These are phyloP conservation scores for Halotydeus destructor DNA, from an alignment of 1,140 invertebrate species.

Conservation along the genomic window DNA sequence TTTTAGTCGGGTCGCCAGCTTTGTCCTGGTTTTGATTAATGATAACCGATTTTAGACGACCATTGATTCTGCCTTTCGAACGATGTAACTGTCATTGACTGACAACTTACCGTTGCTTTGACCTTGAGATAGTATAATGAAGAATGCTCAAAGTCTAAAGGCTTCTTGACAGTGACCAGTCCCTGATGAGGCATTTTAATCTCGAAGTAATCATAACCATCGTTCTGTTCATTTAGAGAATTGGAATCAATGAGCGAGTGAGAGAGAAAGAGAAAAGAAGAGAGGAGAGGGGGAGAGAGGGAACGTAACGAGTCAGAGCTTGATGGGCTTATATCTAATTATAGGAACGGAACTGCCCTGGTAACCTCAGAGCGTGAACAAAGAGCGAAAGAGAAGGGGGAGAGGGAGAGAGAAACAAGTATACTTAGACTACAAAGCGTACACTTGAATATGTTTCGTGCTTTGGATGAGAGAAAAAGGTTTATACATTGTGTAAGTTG, in stretches of 20 bases:
- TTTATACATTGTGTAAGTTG: background rate
- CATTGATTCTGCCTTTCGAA: background rate
- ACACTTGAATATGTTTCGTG: background rate
- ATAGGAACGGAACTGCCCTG: too few relatives aligned
- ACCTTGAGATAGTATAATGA: conserved; percentile 14
- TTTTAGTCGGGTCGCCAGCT: conserved; percentile 10
- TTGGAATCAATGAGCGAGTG: too few relatives aligned
- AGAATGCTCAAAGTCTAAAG: conserved; percentile 16
- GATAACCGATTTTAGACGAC: background rate
- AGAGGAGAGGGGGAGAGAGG: too few relatives aligned
- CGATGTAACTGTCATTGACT: background rate
- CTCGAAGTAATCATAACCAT: conserved; percentile 56
- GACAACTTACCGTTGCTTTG: conserved; percentile 13
- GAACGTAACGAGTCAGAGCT: too few relatives aligned
- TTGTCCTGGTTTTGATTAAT: conserved; percentile 12
- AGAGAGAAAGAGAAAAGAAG: too few relatives aligned
- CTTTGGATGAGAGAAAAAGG: too few relatives aligned
- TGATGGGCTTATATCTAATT: too few relatives aligned
- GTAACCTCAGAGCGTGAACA: too few relatives aligned
- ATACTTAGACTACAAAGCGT: conserved; percentile 18
- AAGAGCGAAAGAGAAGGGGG: too few relatives aligned
- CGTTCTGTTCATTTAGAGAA: conserved; percentile 36
- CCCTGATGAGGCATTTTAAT: conserved; percentile 29
- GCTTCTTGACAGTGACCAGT: conserved; percentile 15
- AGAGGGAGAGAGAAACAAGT: conserved; percentile 30